phyloP scores from a whole-genome alignment of 2,113 vertebrate species.

The Monopterus albus region DNA sequence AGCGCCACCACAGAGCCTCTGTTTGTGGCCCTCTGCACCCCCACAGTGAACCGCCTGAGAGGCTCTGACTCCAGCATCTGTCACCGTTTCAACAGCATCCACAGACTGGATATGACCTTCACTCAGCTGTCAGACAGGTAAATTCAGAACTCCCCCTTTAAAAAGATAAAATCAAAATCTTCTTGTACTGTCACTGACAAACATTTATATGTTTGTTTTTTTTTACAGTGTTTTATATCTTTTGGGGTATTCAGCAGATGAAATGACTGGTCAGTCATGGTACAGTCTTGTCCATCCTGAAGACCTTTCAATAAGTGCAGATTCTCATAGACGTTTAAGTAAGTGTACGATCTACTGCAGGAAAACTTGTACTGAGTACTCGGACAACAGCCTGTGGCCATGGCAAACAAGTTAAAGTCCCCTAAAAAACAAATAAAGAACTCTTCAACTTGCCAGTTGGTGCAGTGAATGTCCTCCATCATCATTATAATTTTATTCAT shows the following conservation, averaged over 20 bases:
- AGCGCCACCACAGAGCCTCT: constrained; percentile 21
- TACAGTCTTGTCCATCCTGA: constrained; percentile 87
- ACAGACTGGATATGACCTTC: constrained; percentile 84
- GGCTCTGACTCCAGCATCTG: neutral
- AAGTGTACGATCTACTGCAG: constrained; percentile 50
- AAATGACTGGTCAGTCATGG: constrained; percentile 85
- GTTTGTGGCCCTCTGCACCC: constrained; percentile 86
- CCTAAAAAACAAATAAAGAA: no score
- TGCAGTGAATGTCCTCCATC: neutral
- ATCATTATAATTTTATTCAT: neutral
- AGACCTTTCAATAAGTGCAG: constrained; percentile 71
- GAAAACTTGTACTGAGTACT: neutral
- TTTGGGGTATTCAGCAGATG: constrained; percentile 82
- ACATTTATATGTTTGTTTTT: neutral
- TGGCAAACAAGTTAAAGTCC: neutral
- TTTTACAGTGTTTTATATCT: constrained; percentile 79
- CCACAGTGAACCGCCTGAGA: constrained; percentile 47
- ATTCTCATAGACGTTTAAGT: constrained; percentile 82
- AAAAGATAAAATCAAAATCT: neutral
- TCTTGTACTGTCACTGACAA: neutral
- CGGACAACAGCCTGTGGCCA: neutral
- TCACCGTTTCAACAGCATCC: constrained; percentile 77
- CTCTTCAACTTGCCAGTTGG: no score
- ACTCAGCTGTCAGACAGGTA: constrained; percentile 75
- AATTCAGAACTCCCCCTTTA: fast-evolving